Evolutionary conservation across 2,113 vertebrate species (phyloP), one percentile per base, ranked within the genome.

Genomic region (Rhabdomys dilectus): DNA sequence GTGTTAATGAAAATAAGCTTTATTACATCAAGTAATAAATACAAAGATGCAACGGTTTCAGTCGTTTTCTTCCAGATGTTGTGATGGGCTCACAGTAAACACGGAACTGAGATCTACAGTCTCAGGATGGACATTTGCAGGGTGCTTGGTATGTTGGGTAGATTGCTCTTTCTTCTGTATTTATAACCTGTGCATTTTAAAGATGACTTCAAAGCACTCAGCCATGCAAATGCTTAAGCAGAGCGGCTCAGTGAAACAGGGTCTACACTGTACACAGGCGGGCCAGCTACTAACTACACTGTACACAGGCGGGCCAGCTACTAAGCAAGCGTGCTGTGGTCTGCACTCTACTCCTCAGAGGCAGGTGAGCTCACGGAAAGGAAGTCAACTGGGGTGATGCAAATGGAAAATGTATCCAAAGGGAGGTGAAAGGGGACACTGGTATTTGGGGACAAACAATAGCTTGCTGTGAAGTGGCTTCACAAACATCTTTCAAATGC

Each of bases 1-100:
- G 56, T 98, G 97, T 98, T 99, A 99, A 99, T 99, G 99, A 99
- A 99, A 99, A 99, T 99, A 99, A 99, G 99, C 99, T 99, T 99
- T 99, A 99, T 99, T 99, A 99, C 99, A 95, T 99, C 98, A 99
- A 99, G 99, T 99, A 99, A 99, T 99, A 99, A 99, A 99, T 99
- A 99, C 99, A 99, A 99, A 99, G 99, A 99, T 99, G 99, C 99
- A 99, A 99, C 99, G 98, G 98, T 98, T 99, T 99, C 99, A 98
- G 98, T 99, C 95, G 93, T 98, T 98, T 97, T 93, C 95, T 98
- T 98, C 98, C 98, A 97, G 97, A 98, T 97, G 98, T 97, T 94
- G 88, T 91, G 97, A 98, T 98, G 94, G 94, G 97, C 97, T 97
- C 98, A 97, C 98, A 98, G 98, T 98, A 99, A 98, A 98, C 85